Percentiles rank a stretch among this genome's conserved stretches.
These are phyloP conservation scores for Bergia puertoricense DNA, from an alignment of 92 coral and sea anemone species.

Conservation along the genomic window DNA sequence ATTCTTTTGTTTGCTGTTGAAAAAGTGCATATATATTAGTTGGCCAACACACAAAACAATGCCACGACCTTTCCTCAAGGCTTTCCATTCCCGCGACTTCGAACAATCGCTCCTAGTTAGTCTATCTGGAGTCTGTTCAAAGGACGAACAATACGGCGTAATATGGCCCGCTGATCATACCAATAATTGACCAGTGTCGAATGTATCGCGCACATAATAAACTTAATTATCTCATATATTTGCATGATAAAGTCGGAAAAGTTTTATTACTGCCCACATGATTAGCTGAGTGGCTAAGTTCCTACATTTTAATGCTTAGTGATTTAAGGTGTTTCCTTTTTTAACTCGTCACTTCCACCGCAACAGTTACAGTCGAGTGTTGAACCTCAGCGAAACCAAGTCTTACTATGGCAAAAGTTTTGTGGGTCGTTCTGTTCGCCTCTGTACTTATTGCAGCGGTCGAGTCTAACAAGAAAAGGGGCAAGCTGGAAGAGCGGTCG, in stretches of 20 bases:
- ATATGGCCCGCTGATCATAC: slow-evolving; percentile 16
- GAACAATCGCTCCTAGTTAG: slow-evolving; percentile 10
- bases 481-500: background rate
- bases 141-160: slow-evolving; percentile 8
- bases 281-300: slow-evolving; percentile 2
- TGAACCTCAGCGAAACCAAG: background rate
- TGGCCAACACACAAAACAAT: background rate
- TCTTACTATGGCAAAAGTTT: slow-evolving; percentile 14
- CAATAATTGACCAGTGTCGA: slow-evolving; percentile 4
- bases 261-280: background rate
- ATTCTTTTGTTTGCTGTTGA: background rate
- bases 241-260: slow-evolving; percentile 28
- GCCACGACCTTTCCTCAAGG: background rate
- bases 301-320: background rate
- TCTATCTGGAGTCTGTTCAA: background rate
- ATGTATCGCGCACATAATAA: background rate
- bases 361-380: background rate
- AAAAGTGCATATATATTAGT: background rate
- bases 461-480: background rate
- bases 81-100: background rate
- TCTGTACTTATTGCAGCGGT: slow-evolving; percentile 3
- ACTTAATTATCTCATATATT: slow-evolving; percentile 28
- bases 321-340: background rate
- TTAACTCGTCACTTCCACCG: background rate
- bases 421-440: slow-evolving; percentile 2